Conservation (phyloP, 2,888 invertebrate genomes). For the Agrochola litura region DNA sequence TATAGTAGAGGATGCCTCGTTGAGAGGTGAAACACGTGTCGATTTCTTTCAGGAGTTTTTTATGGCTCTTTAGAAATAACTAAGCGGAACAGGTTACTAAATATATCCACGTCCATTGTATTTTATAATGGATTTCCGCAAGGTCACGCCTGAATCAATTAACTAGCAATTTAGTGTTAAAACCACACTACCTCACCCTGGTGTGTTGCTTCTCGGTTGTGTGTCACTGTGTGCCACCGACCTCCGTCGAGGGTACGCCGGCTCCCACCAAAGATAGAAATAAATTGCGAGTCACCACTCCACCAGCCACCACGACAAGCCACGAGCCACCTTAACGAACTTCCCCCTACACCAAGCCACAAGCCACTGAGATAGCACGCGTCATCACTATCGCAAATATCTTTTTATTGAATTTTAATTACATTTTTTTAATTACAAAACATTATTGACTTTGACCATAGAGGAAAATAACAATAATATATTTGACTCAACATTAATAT, state of each 20-base stretch:
- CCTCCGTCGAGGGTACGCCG: background rate
- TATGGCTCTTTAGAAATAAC: no score
- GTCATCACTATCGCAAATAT: background rate
- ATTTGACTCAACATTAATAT: background rate
- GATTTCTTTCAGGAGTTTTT: no score
- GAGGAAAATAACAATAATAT: no score
- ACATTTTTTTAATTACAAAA: background rate
- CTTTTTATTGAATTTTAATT: background rate
- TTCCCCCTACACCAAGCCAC: background rate
- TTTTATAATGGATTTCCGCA: no score
- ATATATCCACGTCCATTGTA: no score
- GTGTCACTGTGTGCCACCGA: background rate
- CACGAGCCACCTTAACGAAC: background rate
- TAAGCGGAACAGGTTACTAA: no score
- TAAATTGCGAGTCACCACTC: background rate
- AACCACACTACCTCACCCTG: background rate
- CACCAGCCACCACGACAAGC: background rate
- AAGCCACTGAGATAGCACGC: background rate
- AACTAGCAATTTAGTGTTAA: no score
- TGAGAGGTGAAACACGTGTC: no score
- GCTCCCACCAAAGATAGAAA: background rate
- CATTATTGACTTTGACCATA: constrained; percentile 5
- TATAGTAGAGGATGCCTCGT: no score
- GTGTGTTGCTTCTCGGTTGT: background rate
- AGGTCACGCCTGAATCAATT: no score